Conservation (phyloP, 2,113 vertebrate species). For the Australoheros scitulus region DNA sequence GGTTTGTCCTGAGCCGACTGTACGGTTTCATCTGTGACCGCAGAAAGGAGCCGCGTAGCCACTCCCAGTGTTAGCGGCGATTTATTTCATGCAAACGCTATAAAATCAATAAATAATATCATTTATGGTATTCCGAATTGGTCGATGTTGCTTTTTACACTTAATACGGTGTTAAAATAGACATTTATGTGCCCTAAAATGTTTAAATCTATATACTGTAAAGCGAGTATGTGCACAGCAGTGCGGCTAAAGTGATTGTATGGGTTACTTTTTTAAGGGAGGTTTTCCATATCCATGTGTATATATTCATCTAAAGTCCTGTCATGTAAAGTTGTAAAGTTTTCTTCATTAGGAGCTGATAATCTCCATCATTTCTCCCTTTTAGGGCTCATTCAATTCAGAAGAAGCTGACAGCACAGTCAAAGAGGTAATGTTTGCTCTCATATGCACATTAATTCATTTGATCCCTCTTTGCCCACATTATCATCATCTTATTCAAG, state of each 20-base stretch:
- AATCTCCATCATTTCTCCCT: not conserved
- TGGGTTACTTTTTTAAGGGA: not conserved
- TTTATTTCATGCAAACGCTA: not conserved
- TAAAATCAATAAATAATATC: not conserved
- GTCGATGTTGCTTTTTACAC: not conserved
- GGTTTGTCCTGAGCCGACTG: slow-evolving; percentile 41
- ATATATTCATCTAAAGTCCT: not conserved
- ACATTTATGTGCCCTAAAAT: not conserved
- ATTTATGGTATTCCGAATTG: not conserved
- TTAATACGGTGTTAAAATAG: not conserved
- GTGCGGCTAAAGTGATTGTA: not conserved
- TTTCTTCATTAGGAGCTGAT: not conserved
- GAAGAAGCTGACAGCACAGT: slow-evolving; percentile 77
- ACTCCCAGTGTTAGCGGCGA: not conserved
- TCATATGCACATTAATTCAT: not conserved
- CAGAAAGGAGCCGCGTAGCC: not conserved
- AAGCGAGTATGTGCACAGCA: not conserved
- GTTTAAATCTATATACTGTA: not conserved
- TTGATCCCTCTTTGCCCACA: not conserved
- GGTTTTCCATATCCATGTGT: not conserved
- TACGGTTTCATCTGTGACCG: too few relatives aligned
- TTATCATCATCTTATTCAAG: not conserved
- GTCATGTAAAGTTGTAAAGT: not conserved
- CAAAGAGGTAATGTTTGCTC: slow-evolving; percentile 76
- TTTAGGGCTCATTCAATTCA: slow-evolving; percentile 75